Percentiles rank a stretch among this genome's conserved stretches.
Evolutionary conservation across 1,140 invertebrate species (phyloP).

Genomic region (Sycophila sp.): DNA sequence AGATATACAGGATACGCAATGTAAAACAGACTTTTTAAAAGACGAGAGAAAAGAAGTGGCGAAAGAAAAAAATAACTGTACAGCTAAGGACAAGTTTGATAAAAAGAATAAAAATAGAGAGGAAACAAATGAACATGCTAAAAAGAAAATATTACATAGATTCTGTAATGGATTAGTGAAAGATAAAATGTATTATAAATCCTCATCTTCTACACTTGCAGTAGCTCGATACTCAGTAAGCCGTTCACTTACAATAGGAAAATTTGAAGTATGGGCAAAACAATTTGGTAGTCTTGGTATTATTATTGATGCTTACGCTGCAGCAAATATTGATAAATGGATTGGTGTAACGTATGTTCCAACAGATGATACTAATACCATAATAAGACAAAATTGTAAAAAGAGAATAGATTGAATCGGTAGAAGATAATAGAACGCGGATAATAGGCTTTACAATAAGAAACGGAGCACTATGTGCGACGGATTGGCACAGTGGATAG

Average conservation of each 20-base stretch:
- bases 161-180: slow-evolving; percentile 23
- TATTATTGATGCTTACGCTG: slow-evolving; percentile 28
- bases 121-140: slow-evolving; percentile 8
- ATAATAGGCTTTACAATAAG: no score
- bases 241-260: not conserved
- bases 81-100: not conserved
- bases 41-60: not conserved
- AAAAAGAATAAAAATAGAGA: not conserved
- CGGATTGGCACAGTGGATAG: no score
- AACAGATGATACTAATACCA: slow-evolving; percentile 15
- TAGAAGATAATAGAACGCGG: no score
- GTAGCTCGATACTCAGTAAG: not conserved
- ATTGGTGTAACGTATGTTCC: slow-evolving; percentile 32
- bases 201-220: not conserved
- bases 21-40: not conserved
- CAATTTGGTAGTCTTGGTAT: slow-evolving; percentile 26
- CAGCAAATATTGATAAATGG: slow-evolving; percentile 22
- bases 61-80: not conserved
- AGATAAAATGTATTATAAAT: not conserved
- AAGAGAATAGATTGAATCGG: slow-evolving; percentile 6
- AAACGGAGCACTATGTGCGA: no score
- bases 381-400: slow-evolving; percentile 4
- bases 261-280: not conserved
- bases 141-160: slow-evolving; percentile 3
- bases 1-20: not conserved